A percentile compares a stretch with the other conserved stretches of the same genome.
Conservation (phyloP, 1,140 invertebrate species). For the Drepana arcuata region DNA sequence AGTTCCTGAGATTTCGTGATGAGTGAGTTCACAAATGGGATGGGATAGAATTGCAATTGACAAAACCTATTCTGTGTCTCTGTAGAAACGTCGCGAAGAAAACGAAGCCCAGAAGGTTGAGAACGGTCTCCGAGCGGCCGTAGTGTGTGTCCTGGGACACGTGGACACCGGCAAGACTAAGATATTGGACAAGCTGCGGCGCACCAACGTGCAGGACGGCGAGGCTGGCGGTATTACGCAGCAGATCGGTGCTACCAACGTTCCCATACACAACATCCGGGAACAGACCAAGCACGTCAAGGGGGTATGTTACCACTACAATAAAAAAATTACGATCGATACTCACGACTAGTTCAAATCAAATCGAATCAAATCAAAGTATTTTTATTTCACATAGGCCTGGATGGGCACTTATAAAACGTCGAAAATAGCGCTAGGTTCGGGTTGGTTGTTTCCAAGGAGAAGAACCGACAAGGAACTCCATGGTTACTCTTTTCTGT, state of each 20-base stretch:
- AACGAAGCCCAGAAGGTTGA: slow-evolving; percentile 86
- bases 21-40: too few species aligned
- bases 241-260: slow-evolving; percentile 99
- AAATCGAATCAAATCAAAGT: too few species aligned
- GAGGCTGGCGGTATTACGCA: slow-evolving; percentile 99
- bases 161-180: slow-evolving; percentile 99
- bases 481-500: too few species aligned
- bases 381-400: too few species aligned
- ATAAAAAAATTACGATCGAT: background rate
- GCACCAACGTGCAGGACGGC: slow-evolving; percentile 97
- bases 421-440: too few species aligned
- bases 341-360: slow-evolving; percentile 1
- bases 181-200: slow-evolving; percentile 95
- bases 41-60: too few species aligned
- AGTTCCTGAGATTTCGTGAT: too few species aligned
- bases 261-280: slow-evolving; percentile 96
- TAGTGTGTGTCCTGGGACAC: slow-evolving; percentile 99
- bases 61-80: too few species aligned
- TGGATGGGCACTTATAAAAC: too few species aligned
- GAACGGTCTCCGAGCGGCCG: slow-evolving; percentile 91
- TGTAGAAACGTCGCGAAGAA: slow-evolving; percentile 83
- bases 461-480: too few species aligned
- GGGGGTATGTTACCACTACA: slow-evolving; percentile 75
- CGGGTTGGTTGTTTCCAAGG: too few species aligned
- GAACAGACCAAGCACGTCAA: slow-evolving; percentile 96